Percentiles rank a stretch among this genome's conserved stretches.
phyloP scores from a whole-genome alignment of 2,113 vertebrate species.

The Malurus melanocephalus region DNA sequence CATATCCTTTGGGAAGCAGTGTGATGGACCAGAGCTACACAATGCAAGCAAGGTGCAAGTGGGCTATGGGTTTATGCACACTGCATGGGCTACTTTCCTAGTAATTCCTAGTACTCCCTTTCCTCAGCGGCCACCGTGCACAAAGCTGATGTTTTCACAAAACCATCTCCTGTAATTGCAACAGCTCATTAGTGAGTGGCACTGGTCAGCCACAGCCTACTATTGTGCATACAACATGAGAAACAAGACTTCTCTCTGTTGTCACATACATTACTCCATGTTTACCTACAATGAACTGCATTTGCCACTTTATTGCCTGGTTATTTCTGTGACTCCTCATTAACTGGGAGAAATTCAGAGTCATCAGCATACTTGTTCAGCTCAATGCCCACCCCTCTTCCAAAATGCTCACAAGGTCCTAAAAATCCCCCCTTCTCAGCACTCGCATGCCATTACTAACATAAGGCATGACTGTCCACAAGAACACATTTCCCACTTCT shows the following conservation, averaged over 20 bases:
- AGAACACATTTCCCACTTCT: not conserved
- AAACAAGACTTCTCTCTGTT: not conserved
- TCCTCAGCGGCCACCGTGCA: not conserved
- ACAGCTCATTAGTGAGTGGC: not conserved
- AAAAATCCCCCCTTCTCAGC: not conserved
- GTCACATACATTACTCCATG: not conserved
- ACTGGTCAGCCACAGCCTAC: not conserved
- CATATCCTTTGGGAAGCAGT: not conserved
- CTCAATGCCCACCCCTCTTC: not conserved
- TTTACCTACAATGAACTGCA: not conserved
- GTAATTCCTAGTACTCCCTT: not conserved
- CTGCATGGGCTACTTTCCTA: not conserved
- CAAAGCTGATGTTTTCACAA: not conserved
- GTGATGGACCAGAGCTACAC: not conserved
- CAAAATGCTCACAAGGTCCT: not conserved
- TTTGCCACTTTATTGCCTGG: not conserved
- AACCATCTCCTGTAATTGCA: not conserved
- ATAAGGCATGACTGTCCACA: not conserved
- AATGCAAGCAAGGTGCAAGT: fast-evolving
- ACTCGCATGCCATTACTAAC: not conserved
- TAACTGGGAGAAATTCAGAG: not conserved
- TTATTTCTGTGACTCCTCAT: not conserved
- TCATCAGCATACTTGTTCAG: not conserved
- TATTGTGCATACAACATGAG: not conserved
- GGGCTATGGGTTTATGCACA: not conserved